Evolutionary conservation across 1,140 invertebrate species (phyloP).

Genomic region (Mycetomoellerius zeteki): DNA sequence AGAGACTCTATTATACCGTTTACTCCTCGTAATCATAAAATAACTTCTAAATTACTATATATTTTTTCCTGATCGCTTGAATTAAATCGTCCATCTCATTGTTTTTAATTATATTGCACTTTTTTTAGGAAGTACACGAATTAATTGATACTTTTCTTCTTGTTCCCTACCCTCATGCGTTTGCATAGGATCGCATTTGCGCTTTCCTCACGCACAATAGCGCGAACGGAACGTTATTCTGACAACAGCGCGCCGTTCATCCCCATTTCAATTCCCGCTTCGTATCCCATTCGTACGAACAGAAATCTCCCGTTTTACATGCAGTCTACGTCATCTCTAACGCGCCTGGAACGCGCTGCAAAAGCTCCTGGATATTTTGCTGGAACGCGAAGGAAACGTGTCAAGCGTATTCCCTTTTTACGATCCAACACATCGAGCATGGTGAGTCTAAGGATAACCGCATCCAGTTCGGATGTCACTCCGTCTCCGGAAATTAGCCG

Average conservation of each 20-base stretch:
- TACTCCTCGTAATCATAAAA: neutral
- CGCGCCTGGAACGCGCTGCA: constrained; percentile 29
- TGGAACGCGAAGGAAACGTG: constrained; percentile 14
- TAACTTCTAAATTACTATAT: neutral
- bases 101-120: neutral
- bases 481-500: constrained; percentile 11
- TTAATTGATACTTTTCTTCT: constrained; percentile 75
- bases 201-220: constrained; percentile 80
- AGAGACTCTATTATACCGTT: neutral
- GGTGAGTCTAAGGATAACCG: neutral
- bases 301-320: constrained; percentile 2
- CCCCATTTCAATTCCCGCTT: constrained; percentile 55
- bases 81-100: neutral
- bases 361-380: neutral
- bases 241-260: constrained; percentile 78
- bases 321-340: neutral
- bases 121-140: constrained; percentile 10
- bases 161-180: constrained; percentile 76
- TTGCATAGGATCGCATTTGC: constrained; percentile 78
- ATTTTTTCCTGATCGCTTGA: neutral
- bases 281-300: constrained; percentile 28
- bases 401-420: constrained; percentile 28
- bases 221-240: constrained; percentile 75
- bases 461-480: neutral
- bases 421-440: constrained; percentile 22